Conservation (phyloP, 2,797 vertebrate species). For the Spheniscus humboldti region DNA sequence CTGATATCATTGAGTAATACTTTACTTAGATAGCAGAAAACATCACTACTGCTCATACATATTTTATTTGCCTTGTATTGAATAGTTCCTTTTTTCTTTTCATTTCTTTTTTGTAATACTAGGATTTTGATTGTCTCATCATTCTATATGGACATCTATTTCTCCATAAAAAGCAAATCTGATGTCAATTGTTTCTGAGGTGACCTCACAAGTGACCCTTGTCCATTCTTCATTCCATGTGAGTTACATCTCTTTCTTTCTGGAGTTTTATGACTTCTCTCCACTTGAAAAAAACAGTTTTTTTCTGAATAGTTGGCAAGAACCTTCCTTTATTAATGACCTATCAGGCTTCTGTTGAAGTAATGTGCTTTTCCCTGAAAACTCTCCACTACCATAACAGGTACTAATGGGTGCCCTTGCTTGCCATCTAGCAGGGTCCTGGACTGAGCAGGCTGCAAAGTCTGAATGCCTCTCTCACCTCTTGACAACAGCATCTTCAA, state of each 20-base stretch:
- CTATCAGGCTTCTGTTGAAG: background rate
- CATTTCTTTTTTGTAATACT: background rate
- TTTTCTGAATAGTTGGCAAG: background rate
- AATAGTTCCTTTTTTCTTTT: background rate
- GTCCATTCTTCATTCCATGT: background rate
- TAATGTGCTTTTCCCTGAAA: background rate
- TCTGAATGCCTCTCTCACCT: background rate
- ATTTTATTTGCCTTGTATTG: background rate
- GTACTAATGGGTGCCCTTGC: background rate
- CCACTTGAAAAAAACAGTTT: background rate
- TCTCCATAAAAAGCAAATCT: background rate
- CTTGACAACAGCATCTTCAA: background rate
- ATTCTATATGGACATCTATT: background rate
- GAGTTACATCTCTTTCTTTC: background rate
- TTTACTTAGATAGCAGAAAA: background rate
- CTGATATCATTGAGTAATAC: background rate
- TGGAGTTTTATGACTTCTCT: background rate
- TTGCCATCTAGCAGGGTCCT: background rate
- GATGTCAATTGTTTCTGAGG: background rate
- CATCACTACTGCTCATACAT: background rate
- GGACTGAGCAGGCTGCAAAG: background rate
- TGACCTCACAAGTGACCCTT: background rate
- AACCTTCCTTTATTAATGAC: background rate
- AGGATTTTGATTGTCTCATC: background rate
- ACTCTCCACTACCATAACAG: background rate